Percentiles rank a stretch among this genome's conserved stretches.
Evolutionary conservation across 2,888 invertebrate genomes (phyloP).

Genomic region (Electrophaes corylata): DNA sequence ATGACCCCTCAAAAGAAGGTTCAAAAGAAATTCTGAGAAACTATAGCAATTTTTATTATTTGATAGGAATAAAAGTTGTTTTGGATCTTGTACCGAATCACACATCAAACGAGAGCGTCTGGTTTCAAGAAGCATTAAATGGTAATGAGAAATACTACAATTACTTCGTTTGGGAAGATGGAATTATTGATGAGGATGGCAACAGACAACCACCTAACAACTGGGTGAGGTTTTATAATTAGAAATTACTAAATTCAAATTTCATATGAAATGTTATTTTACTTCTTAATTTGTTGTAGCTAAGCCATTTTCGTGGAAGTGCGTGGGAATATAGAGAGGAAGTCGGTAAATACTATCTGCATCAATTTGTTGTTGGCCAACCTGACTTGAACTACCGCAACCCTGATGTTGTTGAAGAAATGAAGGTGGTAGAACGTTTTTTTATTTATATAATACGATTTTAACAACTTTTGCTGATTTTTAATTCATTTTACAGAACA

Average conservation of each 20-base stretch:
- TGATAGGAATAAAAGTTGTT: conserved; percentile 81
- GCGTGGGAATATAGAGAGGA: conserved; percentile 89
- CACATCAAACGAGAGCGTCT: conserved; percentile 90
- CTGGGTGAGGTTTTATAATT: conserved; percentile 81
- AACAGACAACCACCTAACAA: conserved; percentile 87
- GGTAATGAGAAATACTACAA: conserved; percentile 86
- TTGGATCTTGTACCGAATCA: conserved; percentile 90
- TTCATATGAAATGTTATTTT: not conserved
- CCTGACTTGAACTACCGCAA: conserved; percentile 91
- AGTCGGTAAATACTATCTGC: conserved; percentile 88
- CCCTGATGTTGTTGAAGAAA: conserved; percentile 85
- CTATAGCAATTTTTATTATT: conserved; percentile 24
- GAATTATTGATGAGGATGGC: conserved; percentile 71
- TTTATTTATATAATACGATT: not conserved
- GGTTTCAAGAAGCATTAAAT: conserved; percentile 91
- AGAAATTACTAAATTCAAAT: not conserved
- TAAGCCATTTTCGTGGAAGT: conserved; percentile 86
- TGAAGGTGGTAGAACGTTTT: conserved; percentile 64
- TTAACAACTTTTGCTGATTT: not conserved
- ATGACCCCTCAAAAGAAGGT: not conserved
- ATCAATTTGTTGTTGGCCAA: conserved; percentile 88
- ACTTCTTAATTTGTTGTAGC: conserved; percentile 48
- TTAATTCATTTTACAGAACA: conserved; percentile 68
- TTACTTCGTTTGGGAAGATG: conserved; percentile 90
- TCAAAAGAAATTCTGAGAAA: conserved; percentile 11